Base-by-base conservation (phyloP, 2,888 invertebrate genomes). In the Pelosia muscerda region DNA sequence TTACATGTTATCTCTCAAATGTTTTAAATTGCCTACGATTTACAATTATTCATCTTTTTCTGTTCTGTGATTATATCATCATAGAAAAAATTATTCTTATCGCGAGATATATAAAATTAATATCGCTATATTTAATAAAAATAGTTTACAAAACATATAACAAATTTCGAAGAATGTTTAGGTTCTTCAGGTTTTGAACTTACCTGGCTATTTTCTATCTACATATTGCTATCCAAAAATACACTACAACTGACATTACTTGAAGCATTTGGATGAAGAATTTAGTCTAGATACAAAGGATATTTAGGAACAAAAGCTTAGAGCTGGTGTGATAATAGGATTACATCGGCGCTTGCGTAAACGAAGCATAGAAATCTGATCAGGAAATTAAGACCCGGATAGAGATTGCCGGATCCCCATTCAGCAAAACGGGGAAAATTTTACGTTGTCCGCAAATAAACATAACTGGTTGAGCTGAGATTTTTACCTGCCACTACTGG, bases 291-390 rank as follows among this genome's bases (percentile, higher is more conserved):
- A n/a, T n/a, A 49, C 9, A n/a, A 42, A 19, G 19, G 42, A 42
- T 42, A 42, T 42, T 42, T 42, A 42, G n/a, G 19, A 8, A 49
- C 19, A 49, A 49, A 49, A 49, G n/a, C 49, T 2, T 49, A n/a
- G 49, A 49, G n/a, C 2, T 1, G 49, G 49, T 49, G 4, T 9
- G n/a, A 49, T 49, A 49, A 49, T 49, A 49, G 49, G 9, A 49
- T 49, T 61, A 61, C 25, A 15, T 19, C 55, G 26, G 55, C 25
- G 25, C 23, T 55, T 55, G 55, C 15, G 26, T 55, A 55, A 55
- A 55, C 22, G 55, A 55, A 55, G 25, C 22, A 55, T 55, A 26
- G 26, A 25, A 55, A 25, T 55, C 55, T 25, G 55, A 55, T 25
- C 25, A 55, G 25, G 25, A 55, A 55, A 55, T 55, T 23, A 55